Base-by-base conservation (phyloP, 2,888 invertebrate species). In the Phymatocera aterrima region DNA sequence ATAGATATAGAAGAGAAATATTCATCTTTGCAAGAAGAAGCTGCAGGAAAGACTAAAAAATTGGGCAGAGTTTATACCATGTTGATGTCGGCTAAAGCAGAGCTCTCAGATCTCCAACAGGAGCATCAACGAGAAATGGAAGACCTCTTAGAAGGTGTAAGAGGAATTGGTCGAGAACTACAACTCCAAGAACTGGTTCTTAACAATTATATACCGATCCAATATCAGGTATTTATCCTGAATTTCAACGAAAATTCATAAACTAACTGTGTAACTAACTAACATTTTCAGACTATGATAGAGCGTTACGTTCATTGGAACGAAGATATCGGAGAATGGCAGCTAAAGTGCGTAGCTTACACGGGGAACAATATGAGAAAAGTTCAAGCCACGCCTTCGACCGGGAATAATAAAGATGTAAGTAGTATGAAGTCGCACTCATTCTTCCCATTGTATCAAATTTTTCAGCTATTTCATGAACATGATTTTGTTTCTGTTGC, bases 261-360 rank as follows among this genome's bases (percentile, higher is more conserved):
- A 43, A 31, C 48, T 3, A n/a, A 31, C 74, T 74, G 1, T 24
- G n/a, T 31, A 46, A 37, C 18, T 60, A 18, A 46, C 3, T 10
- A 5, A 4, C 18, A 57, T 87, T 87, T 24, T 1, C 88, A 97
- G 95, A 95, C 95, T 70, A 93, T 97, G 91, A 96, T 99, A 81
- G 97, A 98, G 87, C 93, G 95, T 85, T 97, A 98, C 88, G 96
- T 98, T 60, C 95, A 97, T 87, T 99, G 99, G 98, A 99, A 98
- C 91, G 98, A 98, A 91, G 99, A 99, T 87, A 97, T 98, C 43
- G 99, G 99, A 43, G 99, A 99, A 91, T 99, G 99, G 97, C 98
- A 99, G 90, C 93, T 99, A 64, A 96, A 96, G 90, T 99, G 99
- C 90, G 98, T 99, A 6, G 99, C 99, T 0, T 99, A 99, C 91